A percentile compares a stretch with the other conserved stretches of the same genome.
Conservation (phyloP, 2,113 vertebrate species). For the Sapajus apella region DNA sequence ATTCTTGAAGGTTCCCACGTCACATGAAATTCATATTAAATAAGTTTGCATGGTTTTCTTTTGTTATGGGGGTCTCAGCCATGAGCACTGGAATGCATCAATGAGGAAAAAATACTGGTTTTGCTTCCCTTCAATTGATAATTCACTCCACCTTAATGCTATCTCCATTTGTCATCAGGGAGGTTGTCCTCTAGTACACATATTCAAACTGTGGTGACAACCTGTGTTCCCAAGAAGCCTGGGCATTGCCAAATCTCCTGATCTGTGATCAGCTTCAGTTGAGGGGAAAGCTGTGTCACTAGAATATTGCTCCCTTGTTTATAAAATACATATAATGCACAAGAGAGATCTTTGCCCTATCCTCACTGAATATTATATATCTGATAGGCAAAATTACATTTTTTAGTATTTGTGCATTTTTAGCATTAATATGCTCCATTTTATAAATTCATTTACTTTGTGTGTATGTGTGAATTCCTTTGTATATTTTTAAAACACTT, state of each 20-base stretch:
- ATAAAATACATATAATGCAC: neutral
- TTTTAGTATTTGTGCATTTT: neutral
- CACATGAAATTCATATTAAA: neutral
- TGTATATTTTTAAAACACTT: neutral
- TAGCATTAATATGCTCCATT: neutral
- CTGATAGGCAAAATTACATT: neutral
- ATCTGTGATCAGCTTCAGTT: neutral
- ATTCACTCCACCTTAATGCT: neutral
- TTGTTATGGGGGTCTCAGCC: neutral
- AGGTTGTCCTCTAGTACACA: neutral
- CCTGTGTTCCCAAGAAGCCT: neutral
- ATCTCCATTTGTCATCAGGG: neutral
- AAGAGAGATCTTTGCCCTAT: neutral
- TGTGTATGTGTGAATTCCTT: neutral
- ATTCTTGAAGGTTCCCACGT: neutral
- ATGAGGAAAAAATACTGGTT: no score
- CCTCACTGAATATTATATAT: neutral
- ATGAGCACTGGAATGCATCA: neutral
- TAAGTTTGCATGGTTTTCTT: neutral
- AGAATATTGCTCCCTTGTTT: neutral
- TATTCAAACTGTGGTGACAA: neutral
- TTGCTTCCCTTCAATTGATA: neutral
- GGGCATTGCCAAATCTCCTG: no score
- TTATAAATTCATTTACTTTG: neutral
- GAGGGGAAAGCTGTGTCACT: neutral